Evolutionary conservation across 2,113 vertebrate genomes (phyloP), one percentile per base, ranked within the genome.

Genomic region (Mustela lutreola): DNA sequence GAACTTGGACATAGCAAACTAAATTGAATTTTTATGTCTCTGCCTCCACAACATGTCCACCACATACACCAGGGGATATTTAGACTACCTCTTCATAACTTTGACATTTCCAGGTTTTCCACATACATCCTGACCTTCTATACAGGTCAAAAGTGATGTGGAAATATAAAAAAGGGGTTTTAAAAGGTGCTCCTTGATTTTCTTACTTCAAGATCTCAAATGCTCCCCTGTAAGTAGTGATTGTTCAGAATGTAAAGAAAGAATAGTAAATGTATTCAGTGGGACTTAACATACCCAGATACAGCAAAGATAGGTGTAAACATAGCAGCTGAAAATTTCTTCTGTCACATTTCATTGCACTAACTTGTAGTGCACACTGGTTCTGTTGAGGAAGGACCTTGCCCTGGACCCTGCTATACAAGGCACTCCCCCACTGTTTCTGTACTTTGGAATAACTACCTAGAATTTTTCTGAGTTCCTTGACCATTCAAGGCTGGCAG

Each of bases 361-460:
- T 80, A 60, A 22, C 53, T 70, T 58, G 31, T 18, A 58, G 31
- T 16, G 45, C 26, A 24, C 15, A 36, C 3, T 19, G 36, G 78
- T 56, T 63, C 42, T 78, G 36, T 53, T 0, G n/a, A 79, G 26
- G 19, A 79, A 42, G 67, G 48, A 56, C 14, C 6, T 18, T n/a
- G 62, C 1, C 11, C n/a, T 56, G 21, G 10, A 65, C 22, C 33
- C 67, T 4, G 8, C 8, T 19, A 19, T 7, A 22, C 16, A 36
- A 22, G 8, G 1, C 2, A 2, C 26, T 67, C 10, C 14, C 18
- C 60, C 26, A n/a, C 4, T 11, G 8, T 14, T 11, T 26, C 53
- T 94, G 53, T 45, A 58, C 11, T 91, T 95, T 60, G 36, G 60
- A 85, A 60, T 48, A 28, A 15, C 71, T 48, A 56, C 15, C 21